Percentiles rank a stretch among this genome's conserved stretches.
Evolutionary conservation across 1,140 invertebrate genomes (phyloP).

Genomic region (Polypedilum vanderplanki): DNA sequence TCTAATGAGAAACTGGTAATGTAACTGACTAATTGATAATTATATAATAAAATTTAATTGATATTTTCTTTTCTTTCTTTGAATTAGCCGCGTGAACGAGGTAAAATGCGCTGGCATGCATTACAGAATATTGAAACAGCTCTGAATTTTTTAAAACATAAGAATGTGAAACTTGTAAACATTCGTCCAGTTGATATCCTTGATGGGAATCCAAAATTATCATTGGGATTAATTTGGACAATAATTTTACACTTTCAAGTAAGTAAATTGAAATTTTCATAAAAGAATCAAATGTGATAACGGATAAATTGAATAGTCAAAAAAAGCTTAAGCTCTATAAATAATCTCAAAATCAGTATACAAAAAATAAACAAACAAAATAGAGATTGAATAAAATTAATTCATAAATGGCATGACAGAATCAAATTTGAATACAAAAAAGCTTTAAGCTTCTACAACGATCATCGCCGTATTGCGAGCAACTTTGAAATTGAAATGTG

Average conservation of each 20-base stretch:
- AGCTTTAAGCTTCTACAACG: too few species aligned
- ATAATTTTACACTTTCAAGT: conserved; percentile 27
- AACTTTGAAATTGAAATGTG: background rate
- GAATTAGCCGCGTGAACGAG: background rate
- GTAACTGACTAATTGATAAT: conserved; percentile 1
- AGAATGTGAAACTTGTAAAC: background rate
- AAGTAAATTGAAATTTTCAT: background rate
- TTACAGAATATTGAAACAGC: background rate
- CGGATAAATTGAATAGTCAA: too few species aligned
- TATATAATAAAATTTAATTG: background rate
- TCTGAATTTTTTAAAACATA: background rate
- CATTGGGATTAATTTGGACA: background rate
- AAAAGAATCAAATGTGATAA: too few species aligned
- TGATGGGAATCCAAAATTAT: background rate
- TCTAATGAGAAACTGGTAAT: conserved; percentile 26
- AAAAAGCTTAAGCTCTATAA: too few species aligned
- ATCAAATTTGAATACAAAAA: conserved; percentile 24
- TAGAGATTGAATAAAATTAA: too few species aligned
- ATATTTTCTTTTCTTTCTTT: background rate
- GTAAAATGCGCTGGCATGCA: background rate
- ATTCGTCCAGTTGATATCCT: background rate
- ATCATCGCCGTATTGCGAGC: too few species aligned
- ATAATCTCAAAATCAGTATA: too few species aligned
- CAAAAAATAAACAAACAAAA: too few species aligned
- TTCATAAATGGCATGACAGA: background rate